These are phyloP conservation scores for Nebria ingens DNA, from an alignment of 1,140 invertebrate genomes.

Conservation along the genomic window DNA sequence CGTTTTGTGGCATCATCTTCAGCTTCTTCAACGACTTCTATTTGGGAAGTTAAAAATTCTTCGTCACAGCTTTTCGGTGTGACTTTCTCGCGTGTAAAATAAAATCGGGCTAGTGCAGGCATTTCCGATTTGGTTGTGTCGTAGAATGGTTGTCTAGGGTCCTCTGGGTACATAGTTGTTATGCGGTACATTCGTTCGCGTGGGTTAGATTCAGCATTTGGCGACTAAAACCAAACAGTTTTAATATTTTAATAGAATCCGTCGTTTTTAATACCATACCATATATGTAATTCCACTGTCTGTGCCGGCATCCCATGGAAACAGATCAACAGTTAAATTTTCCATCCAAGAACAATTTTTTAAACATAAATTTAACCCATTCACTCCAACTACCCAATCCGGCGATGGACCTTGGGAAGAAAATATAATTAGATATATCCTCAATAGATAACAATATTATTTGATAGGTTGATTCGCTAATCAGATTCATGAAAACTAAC, in stretches of 20 bases:
- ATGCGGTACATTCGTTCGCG: slow-evolving; percentile 82
- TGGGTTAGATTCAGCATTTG: slow-evolving; percentile 75
- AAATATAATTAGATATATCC: neutral
- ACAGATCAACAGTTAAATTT: slow-evolving; percentile 69
- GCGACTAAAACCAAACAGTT: slow-evolving; percentile 48
- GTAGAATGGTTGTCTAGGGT: slow-evolving; percentile 86
- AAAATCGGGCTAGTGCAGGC: slow-evolving; percentile 67
- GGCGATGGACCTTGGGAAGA: slow-evolving; percentile 65
- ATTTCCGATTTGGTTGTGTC: slow-evolving; percentile 62
- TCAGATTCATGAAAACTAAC: too few species aligned
- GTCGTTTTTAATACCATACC: slow-evolving; percentile 37
- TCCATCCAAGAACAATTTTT: slow-evolving; percentile 82
- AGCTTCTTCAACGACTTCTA: slow-evolving; percentile 60
- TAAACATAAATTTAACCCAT: slow-evolving; percentile 74
- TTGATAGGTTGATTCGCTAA: neutral
- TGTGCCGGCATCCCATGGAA: slow-evolving; percentile 91
- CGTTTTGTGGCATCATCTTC: slow-evolving; percentile 56
- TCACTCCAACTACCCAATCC: slow-evolving; percentile 92
- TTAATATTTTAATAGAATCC: slow-evolving; percentile 3
- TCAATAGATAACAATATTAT: neutral
- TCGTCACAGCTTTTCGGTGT: slow-evolving; percentile 63
- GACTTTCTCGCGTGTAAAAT: slow-evolving; percentile 59
- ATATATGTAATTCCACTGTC: slow-evolving; percentile 89
- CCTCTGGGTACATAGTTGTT: slow-evolving; percentile 75
- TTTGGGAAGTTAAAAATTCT: slow-evolving; percentile 45